Evolutionary conservation across 1,140 invertebrate species (phyloP).

Genomic region (Drosophila erecta): DNA sequence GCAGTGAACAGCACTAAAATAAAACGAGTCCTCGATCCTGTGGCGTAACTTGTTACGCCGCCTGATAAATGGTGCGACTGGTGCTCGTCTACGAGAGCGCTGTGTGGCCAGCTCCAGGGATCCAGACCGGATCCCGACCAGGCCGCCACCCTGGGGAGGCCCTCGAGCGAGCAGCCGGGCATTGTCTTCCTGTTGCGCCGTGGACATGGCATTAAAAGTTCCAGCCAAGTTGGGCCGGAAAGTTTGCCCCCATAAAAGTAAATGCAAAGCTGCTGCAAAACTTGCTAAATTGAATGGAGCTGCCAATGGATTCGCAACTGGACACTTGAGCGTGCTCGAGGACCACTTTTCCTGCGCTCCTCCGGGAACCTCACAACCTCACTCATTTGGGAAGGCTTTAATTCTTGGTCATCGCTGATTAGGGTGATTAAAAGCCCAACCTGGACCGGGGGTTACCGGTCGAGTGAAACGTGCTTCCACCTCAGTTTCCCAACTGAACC

Average conservation of each 20-base stretch:
- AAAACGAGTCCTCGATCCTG: slow-evolving; percentile 55
- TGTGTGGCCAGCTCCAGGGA: slow-evolving; percentile 1
- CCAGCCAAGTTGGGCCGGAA: slow-evolving; percentile 42
- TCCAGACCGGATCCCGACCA: background rate
- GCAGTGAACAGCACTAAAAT: slow-evolving; percentile 65
- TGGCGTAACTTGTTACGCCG: slow-evolving; percentile 71
- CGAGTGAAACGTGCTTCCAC: slow-evolving; percentile 68
- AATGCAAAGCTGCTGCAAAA: slow-evolving; percentile 70
- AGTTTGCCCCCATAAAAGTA: slow-evolving; percentile 61
- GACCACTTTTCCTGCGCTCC: slow-evolving; percentile 28
- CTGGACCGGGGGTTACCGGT: no score
- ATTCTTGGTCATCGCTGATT: slow-evolving; percentile 62
- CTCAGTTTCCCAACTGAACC: slow-evolving; percentile 39
- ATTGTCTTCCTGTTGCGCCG: slow-evolving; percentile 56
- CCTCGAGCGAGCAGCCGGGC: slow-evolving; percentile 8
- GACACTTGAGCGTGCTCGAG: slow-evolving; percentile 27
- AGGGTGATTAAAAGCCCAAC: slow-evolving; percentile 62
- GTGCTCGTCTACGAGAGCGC: slow-evolving; percentile 37
- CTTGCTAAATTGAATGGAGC: slow-evolving; percentile 49
- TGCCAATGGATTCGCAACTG: slow-evolving; percentile 22
- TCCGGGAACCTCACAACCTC: background rate
- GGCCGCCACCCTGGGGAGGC: background rate
- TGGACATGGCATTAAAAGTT: slow-evolving; percentile 62
- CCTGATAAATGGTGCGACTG: slow-evolving; percentile 64
- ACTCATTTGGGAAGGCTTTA: slow-evolving; percentile 45